Conservation (phyloP, 2,888 invertebrate species). For the Leptarthrus brevirostris region DNA sequence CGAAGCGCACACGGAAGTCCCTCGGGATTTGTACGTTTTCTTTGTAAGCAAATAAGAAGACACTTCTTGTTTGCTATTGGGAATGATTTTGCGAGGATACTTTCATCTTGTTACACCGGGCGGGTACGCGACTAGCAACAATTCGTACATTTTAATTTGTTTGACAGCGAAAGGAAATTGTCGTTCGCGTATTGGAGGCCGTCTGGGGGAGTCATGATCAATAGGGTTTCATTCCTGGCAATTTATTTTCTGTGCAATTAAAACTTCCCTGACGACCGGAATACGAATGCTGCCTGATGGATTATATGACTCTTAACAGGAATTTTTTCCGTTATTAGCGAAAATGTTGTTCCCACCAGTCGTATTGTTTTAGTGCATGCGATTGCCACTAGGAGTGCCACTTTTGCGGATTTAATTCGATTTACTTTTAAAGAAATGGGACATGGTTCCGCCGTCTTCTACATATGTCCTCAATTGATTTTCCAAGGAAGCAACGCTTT, state of each 20-base stretch:
- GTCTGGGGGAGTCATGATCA: background rate
- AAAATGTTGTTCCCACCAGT: no score
- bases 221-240: conserved; percentile 25
- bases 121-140: conserved; percentile 29
- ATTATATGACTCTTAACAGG: no score
- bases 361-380: no score
- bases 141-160: conserved; percentile 40
- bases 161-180: conserved; percentile 22
- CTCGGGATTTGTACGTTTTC: conserved; percentile 5
- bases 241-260: conserved; percentile 39
- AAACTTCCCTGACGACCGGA: conserved; percentile 3
- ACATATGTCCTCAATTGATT: no score
- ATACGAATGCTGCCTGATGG: background rate
- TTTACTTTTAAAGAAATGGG: no score
- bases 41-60: conserved; percentile 41
- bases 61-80: conserved; percentile 38
- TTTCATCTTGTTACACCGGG: conserved; percentile 38
- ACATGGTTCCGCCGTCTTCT: no score
- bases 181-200: background rate
- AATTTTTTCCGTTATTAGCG: no score
- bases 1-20: background rate
- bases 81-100: conserved; percentile 28
- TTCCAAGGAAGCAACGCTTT: no score
- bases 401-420: no score
- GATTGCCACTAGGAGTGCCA: no score